phyloP scores from a whole-genome alignment of 2,888 invertebrate genomes.

The Eupithecia abbreviata region DNA sequence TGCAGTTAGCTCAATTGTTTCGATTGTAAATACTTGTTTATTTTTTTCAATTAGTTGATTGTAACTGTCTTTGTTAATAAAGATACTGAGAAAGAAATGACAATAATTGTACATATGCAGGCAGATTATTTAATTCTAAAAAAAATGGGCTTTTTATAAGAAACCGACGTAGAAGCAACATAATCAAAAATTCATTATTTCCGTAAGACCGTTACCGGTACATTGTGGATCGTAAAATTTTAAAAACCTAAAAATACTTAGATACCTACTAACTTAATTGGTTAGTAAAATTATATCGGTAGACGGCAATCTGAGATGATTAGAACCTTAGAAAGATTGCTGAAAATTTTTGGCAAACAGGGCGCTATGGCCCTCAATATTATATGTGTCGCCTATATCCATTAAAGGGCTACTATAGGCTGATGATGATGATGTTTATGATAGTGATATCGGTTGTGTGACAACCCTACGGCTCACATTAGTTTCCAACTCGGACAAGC shows the following conservation, averaged over 20 bases:
- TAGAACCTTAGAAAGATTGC: not conserved
- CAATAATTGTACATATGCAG: no score
- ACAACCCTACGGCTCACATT: constrained; percentile 65
- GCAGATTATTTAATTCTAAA: no score
- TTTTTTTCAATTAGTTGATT: no score
- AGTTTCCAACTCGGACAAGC: constrained; percentile 72
- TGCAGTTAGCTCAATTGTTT: no score
- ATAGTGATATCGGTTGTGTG: constrained; percentile 26
- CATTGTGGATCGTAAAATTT: not conserved
- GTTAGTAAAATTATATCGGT: not conserved
- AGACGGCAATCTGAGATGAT: not conserved
- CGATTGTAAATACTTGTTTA: no score
- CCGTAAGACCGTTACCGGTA: not conserved
- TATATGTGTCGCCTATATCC: not conserved
- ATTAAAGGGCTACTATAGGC: not conserved
- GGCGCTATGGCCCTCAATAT: no score
- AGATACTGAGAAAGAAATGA: no score
- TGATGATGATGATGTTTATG: not conserved
- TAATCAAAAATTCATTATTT: not conserved
- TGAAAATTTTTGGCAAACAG: no score
- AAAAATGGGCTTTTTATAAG: no score
- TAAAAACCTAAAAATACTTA: not conserved
- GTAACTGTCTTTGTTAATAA: no score
- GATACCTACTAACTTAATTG: not conserved
- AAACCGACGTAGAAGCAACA: not conserved